phyloP scores from a whole-genome alignment of 2,797 vertebrate species.

The Crypturellus tataupa region DNA sequence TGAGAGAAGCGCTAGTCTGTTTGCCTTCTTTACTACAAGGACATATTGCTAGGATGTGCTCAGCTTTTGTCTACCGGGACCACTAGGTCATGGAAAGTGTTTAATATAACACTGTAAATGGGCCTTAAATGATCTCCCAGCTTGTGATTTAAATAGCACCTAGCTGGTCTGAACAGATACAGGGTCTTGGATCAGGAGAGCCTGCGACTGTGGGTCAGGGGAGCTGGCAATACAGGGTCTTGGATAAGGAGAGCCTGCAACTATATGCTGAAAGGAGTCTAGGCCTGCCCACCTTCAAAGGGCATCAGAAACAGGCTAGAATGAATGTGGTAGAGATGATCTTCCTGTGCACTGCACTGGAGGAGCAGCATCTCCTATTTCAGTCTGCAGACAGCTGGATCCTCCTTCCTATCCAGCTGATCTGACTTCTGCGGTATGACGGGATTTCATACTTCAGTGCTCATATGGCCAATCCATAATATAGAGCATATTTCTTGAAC shows the following conservation, averaged over 20 bases:
- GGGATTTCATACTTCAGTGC: not conserved
- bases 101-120: not conserved
- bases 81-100: not conserved
- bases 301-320: not conserved
- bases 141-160: not conserved
- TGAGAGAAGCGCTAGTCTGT: not conserved
- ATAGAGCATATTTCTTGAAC: not conserved
- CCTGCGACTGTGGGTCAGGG: not conserved
- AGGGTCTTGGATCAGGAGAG: not conserved
- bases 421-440: not conserved
- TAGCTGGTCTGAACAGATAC: not conserved
- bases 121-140: not conserved
- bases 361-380: slow-evolving; percentile 19
- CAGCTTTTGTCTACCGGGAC: not conserved
- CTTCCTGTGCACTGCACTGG: not conserved
- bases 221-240: not conserved
- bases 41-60: not conserved
- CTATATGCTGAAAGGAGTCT: not conserved
- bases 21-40: not conserved
- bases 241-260: not conserved
- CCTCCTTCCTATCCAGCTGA: not conserved
- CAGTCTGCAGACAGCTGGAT: slow-evolving; percentile 29
- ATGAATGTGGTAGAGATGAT: not conserved
- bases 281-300: not conserved
- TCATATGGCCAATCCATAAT: not conserved